Base-by-base conservation (phyloP, 1,140 invertebrate genomes). In the Nautilus pompilius region DNA sequence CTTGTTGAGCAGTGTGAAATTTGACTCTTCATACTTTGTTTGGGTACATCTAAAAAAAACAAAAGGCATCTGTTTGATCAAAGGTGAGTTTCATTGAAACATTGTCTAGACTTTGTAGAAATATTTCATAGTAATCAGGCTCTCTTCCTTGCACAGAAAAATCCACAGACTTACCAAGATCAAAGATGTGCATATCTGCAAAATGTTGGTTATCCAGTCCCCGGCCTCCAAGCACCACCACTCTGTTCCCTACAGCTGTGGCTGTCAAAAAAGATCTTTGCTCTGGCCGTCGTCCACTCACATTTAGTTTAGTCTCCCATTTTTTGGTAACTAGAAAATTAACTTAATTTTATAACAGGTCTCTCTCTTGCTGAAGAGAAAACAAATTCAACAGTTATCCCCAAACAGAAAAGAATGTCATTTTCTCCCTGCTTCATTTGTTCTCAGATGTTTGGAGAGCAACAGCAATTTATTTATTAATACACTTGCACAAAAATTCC, bases 181-280 rank as follows among this genome's bases (percentile, higher is more conserved):
- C 75, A 71, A 80, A 77, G 24, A 80, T 67, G 56, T 80, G 73
- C 28, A 80, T 24, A 60, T 77, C 79, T 53, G 63, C 65, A 67
- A 75, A 77, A 62, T 82, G 79, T 26, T 74, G 53, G 51, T 82
- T 71, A 22, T 73, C 53, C 20, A 60, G 45, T 6, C 74, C 71
- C 46, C 79, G 63, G 3, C 80, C 80, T 15, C 80, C 80, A 28
- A 79, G 64, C 6, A 82, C 60, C 13, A 80, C 68, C 10, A 77
- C 69, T 49, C 69, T 58, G 3, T 73, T 71, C 1, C 76, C 79
- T 32, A 78, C 68, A 36, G 71, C 70, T 22, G 72, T 72, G 2
- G 69, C 60, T 28, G 77, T 66, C 56, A 80, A 79, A 46, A 81
- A 82, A 22, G 80, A 81, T 17, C 80, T 67, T 22, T 76, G 69